Base-by-base conservation (phyloP, 2,888 invertebrate genomes). In the Lagria hirta region DNA sequence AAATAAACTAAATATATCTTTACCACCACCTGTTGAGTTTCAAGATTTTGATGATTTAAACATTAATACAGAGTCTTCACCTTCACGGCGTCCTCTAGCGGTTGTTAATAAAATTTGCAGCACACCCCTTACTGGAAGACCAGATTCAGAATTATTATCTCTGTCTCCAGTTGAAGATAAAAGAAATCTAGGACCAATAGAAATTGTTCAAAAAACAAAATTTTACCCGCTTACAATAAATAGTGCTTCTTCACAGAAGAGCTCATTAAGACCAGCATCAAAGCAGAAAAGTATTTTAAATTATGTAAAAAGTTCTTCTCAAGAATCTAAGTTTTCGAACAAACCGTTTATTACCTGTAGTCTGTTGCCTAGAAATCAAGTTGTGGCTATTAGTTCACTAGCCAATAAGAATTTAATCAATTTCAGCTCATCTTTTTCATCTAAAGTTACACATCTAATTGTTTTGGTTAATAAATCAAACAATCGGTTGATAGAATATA, bases 371-470 rank as follows among this genome's bases (percentile, higher is more conserved):
- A 65, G 58, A 44, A 61, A 65, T n/a, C 56, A 70, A 44, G 48
- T 61, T 2, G 53, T 53, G 8, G 48, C 52, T 8, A 62, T 71
- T 38, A 51, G 48, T 4, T 43, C 62, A 5, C 45, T 72, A 46
- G 57, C 61, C n/a, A 59, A 57, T 23, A 68, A 60, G 41, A 65
- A 66, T 27, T 50, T 70, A 32, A 60, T 61, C 1, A 63, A 58
- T 1, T 66, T 59, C 27, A 58, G 60, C 23, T 46, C 48, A 16
- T 54, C 46, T 6, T 71, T 69, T 49, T 51, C 48, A 40, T 16
- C 47, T 5, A 48, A 48, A 5, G 69, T 70, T 4, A 71, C 71
- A 1, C 72, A 72, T 52, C 53, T 72, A 58, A 58, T 72, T 10
- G 69, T 70, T 4, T 35, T 52, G 8, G 62, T 61, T 0, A 58